Conservation (phyloP, 2,888 invertebrate genomes). For the Cybosia mesomella region DNA sequence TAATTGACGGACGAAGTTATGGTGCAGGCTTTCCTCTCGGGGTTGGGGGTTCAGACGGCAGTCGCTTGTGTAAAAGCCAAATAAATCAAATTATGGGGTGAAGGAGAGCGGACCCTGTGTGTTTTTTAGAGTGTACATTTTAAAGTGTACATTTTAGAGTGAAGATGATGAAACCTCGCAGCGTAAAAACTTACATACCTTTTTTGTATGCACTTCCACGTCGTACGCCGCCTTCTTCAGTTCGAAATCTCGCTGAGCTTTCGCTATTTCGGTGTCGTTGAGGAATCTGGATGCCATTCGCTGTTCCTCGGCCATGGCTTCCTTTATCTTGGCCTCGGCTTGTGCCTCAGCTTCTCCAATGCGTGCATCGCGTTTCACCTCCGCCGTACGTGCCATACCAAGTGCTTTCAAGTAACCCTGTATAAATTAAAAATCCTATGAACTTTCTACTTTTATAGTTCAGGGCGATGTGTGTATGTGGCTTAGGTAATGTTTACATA, state of each 20-base stretch:
- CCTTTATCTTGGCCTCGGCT: constrained; percentile 96
- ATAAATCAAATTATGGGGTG: too few relatives aligned
- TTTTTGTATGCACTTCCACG: constrained; percentile 97
- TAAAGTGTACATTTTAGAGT: not conserved
- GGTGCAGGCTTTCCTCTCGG: too few relatives aligned
- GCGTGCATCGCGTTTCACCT: constrained; percentile 97
- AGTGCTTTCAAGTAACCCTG: constrained; percentile 97
- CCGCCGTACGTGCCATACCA: constrained; percentile 97
- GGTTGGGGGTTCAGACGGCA: too few relatives aligned
- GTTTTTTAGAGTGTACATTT: too few relatives aligned
- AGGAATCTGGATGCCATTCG: constrained; percentile 97
- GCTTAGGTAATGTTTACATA: too few relatives aligned
- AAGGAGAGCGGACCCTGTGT: too few relatives aligned
- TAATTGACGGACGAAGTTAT: too few relatives aligned
- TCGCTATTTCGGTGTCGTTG: constrained; percentile 99
- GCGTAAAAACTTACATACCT: constrained; percentile 79
- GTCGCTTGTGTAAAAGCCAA: too few relatives aligned
- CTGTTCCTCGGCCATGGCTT: constrained; percentile 98
- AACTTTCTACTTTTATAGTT: not conserved
- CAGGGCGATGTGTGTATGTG: too few relatives aligned
- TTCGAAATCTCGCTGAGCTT: constrained; percentile 98
- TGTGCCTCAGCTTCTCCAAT: constrained; percentile 99
- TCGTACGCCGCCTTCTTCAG: constrained; percentile 99
- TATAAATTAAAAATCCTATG: not conserved
- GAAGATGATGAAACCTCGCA: not conserved